Evolutionary conservation across 2,888 invertebrate species (phyloP).

Genomic region (Scelioninae gen. 1): DNA sequence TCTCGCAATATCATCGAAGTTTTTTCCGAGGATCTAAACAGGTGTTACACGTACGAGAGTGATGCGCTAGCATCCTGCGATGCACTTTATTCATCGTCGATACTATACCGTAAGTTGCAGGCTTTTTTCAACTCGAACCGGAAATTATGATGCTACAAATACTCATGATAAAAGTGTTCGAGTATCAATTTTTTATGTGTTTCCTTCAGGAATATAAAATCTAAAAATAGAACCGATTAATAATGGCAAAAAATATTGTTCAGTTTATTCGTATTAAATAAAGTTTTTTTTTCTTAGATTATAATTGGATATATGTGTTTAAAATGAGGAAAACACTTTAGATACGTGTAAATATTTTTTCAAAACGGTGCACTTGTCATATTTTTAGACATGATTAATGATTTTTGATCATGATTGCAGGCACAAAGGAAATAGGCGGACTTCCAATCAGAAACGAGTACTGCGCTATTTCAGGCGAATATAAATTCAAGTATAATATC

Average conservation of each 20-base stretch:
- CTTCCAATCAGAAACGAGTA: slow-evolving; percentile 86
- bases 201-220: too few species aligned
- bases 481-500: slow-evolving; percentile 86
- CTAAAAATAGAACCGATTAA: too few species aligned
- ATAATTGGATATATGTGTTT: background rate
- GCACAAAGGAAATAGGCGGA: slow-evolving; percentile 85
- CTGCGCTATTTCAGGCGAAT: slow-evolving; percentile 88
- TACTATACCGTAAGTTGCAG: slow-evolving; percentile 87
- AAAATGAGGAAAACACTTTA: background rate
- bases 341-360: background rate
- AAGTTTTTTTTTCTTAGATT: background rate
- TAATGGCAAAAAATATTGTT: too few species aligned
- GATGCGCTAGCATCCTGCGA: slow-evolving; percentile 86
- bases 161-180: slow-evolving; percentile 33
- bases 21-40: slow-evolving; percentile 86
- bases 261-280: too few species aligned
- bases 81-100: slow-evolving; percentile 82
- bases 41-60: slow-evolving; percentile 87
- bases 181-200: background rate
- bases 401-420: too few species aligned
- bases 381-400: too few species aligned
- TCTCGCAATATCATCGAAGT: slow-evolving; percentile 87
- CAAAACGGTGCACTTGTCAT: too few species aligned
- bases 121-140: slow-evolving; percentile 40
- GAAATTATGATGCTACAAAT: slow-evolving; percentile 49